phyloP scores from a whole-genome alignment of 92 coral and sea anemone species.

The Micromussa lordhowensis region DNA sequence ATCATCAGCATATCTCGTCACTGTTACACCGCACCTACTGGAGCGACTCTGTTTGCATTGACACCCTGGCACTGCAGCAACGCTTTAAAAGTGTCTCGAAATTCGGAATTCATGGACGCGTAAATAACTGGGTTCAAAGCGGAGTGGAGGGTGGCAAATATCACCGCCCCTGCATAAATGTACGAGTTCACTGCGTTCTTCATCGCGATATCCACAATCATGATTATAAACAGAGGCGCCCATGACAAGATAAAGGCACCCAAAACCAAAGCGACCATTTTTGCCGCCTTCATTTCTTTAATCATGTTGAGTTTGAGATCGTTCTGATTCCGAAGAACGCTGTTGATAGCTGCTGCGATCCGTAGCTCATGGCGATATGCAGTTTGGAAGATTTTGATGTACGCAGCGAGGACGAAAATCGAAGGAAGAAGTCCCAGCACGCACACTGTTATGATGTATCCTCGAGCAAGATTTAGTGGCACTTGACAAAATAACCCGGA shows the following conservation, averaged over 20 bases:
- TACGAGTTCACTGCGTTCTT: constrained; percentile 77
- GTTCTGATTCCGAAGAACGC: constrained; percentile 63
- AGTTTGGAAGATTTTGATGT: constrained; percentile 82
- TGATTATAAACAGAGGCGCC: constrained; percentile 85
- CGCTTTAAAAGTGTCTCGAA: constrained; percentile 78
- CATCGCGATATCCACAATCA: constrained; percentile 76
- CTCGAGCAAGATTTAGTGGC: constrained; percentile 79
- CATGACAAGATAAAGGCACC: constrained; percentile 88
- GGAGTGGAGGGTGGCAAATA: constrained; percentile 88
- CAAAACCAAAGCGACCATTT: constrained; percentile 87
- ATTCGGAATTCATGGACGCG: constrained; percentile 94
- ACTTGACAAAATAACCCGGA: constrained; percentile 92
- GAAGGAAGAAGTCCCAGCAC: constrained; percentile 78
- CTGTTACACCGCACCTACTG: constrained; percentile 15
- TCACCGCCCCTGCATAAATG: constrained; percentile 91
- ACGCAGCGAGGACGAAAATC: constrained; percentile 84
- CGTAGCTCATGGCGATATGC: constrained; percentile 80
- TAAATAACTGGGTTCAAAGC: constrained; percentile 90
- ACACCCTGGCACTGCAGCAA: constrained; percentile 59
- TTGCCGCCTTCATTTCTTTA: constrained; percentile 93
- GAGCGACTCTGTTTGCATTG: constrained; percentile 43
- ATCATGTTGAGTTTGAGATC: constrained; percentile 64
- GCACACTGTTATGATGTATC: constrained; percentile 80
- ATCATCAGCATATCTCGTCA: background rate
- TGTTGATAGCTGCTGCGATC: constrained; percentile 84